Evolutionary conservation across 2,797 vertebrate species (phyloP).

Genomic region (Crypturellus tataupa): DNA sequence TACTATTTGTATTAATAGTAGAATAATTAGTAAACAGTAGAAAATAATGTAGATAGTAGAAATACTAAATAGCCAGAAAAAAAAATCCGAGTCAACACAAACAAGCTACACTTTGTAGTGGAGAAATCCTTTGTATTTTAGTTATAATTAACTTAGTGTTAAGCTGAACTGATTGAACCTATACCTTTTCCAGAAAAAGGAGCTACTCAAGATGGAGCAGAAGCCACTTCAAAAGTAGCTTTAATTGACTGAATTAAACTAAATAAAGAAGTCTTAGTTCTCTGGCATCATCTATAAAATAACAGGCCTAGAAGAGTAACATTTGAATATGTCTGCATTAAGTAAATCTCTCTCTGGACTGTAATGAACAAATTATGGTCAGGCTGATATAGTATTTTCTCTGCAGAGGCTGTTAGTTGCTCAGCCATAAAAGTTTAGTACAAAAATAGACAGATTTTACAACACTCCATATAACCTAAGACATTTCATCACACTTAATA

Average conservation of each 20-base stretch:
- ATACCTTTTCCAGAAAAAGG: neutral
- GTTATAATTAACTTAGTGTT: neutral
- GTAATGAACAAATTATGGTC: constrained; percentile 38
- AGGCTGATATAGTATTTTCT: constrained; percentile 33
- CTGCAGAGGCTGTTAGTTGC: constrained; percentile 61
- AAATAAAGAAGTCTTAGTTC: neutral
- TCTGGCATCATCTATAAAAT: constrained; percentile 40
- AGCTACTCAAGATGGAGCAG: neutral
- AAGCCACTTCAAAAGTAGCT: neutral
- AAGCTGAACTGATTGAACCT: neutral
- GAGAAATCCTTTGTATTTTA: neutral
- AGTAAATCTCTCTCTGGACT: constrained; percentile 52
- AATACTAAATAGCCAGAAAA: neutral
- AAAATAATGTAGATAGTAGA: too few species aligned
- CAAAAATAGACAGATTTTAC: constrained; percentile 78
- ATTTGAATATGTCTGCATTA: constrained; percentile 30
- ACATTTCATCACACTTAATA: constrained; percentile 76
- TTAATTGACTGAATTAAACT: constrained; percentile 9
- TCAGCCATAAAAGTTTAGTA: constrained; percentile 74
- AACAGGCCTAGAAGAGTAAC: constrained; percentile 23
- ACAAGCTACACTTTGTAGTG: neutral
- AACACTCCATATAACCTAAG: constrained; percentile 71
- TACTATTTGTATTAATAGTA: neutral
- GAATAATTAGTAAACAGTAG: too few species aligned
- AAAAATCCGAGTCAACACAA: neutral